Conservation (phyloP, 2,113 vertebrate genomes). For the mouse (Mus musculus) region DNA sequence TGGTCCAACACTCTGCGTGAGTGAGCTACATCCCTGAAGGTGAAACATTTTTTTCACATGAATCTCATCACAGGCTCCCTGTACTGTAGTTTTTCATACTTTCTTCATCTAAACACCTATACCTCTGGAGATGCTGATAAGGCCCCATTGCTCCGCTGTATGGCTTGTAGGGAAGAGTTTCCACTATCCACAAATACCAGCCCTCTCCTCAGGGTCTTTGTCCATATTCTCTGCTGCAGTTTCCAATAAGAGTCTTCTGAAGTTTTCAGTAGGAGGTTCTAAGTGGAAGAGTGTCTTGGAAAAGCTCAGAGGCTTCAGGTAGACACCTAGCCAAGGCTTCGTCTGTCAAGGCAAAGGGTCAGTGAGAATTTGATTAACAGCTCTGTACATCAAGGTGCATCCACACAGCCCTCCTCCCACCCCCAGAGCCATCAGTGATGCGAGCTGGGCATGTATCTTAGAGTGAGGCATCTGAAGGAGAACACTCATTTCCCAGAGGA, state of each 20-base stretch:
- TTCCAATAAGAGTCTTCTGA: constrained; percentile 5
- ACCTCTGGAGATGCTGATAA: neutral
- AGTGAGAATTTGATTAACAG: constrained; percentile 50
- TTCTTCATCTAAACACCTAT: neutral
- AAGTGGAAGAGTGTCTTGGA: constrained; percentile 8
- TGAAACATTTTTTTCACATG: no score
- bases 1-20: no score
- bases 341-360: constrained; percentile 45
- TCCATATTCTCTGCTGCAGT: neutral
- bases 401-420: constrained; percentile 62
- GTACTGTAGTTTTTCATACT: neutral
- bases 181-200: neutral
- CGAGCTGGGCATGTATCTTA: neutral
- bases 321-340: constrained; percentile 21
- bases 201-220: neutral
- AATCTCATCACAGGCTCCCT: neutral
- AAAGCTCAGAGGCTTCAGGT: neutral
- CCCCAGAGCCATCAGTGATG: neutral
- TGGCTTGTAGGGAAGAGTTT: neutral
- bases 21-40: neutral
- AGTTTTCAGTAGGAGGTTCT: neutral
- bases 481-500: neutral
- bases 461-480: neutral
- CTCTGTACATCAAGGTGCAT: constrained; percentile 19
- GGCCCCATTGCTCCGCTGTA: neutral